Evolutionary conservation across 2,888 invertebrate genomes (phyloP), one percentile per base, ranked within the genome.

Genomic region (Athripsodes cinereus): DNA sequence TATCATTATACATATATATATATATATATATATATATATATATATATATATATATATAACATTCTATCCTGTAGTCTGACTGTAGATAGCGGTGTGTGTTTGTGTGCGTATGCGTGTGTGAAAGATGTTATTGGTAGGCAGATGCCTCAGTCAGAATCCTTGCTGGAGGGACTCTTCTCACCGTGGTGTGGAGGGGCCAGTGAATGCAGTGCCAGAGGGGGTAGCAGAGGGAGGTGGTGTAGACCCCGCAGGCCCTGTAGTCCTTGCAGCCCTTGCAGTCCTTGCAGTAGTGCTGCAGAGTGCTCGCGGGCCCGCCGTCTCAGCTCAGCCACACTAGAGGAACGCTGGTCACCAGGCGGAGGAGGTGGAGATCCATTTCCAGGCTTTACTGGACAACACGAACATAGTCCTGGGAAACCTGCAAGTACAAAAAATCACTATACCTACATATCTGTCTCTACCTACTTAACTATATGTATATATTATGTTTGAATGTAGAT

Each of bases 251-350:
- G 76, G 47, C 78, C 69, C 0, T 75, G 75, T 13, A 77, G 66
- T 83, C 68, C 78, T 75, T 76, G 81, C 81, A 72, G 83, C 76
- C 73, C 83, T 66, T 89, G 88, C 51, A 90, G 73, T 35, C 86
- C 85, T 69, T 90, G 89, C 53, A 90, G 73, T 21, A 92, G 74
- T 0, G 95, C 94, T 1, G 96, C 95, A 1, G 94, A 92, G 72
- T 96, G 96, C 70, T 96, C 96, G 72, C 96, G 92, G 1, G 96
- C 96, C 71, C 95, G 94, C 55, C 96, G 84, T 6, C 96, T 81
- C 47, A 96, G 79, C 68, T 96, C 96, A 1, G 95, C 95, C 19
- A 96, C 92, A 72, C 93, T 94, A 66, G 90, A 87, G 3, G 89
- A 87, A 40, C 90, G 81, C 35, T 89, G 88, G 70, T 90, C 89